Conservation (phyloP, 2,888 invertebrate species). For the Epirrhoe tristata region DNA sequence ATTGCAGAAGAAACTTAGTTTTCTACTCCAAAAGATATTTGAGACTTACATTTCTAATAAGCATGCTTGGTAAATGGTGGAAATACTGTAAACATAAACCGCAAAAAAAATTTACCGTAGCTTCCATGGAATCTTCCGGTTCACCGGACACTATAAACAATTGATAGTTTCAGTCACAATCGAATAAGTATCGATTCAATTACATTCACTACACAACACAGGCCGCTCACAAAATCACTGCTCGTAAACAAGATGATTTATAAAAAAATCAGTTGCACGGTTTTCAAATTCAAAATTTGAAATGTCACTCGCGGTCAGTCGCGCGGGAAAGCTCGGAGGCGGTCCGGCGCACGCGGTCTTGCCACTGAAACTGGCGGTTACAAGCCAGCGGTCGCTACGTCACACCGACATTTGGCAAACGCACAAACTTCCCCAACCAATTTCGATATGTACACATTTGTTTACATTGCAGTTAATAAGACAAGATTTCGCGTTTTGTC, state of each 20-base stretch:
- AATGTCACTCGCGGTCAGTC: slow-evolving; percentile 70
- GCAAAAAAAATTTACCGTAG: slow-evolving; percentile 56
- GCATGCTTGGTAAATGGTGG: background rate
- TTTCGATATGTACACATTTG: slow-evolving; percentile 55
- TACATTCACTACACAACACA: slow-evolving; percentile 53
- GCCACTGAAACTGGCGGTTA: slow-evolving; percentile 68
- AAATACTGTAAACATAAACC: background rate
- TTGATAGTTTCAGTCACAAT: slow-evolving; percentile 53
- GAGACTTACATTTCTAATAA: background rate
- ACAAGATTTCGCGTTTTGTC: slow-evolving; percentile 56
- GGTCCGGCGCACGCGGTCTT: slow-evolving; percentile 74
- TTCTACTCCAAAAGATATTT: background rate
- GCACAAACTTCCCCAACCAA: slow-evolving; percentile 53
- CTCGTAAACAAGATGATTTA: slow-evolving; percentile 39
- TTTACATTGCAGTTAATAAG: slow-evolving; percentile 54
- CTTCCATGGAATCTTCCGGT: slow-evolving; percentile 52
- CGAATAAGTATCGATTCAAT: slow-evolving; percentile 44
- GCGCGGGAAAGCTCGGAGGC: slow-evolving; percentile 68
- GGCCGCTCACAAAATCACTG: slow-evolving; percentile 49
- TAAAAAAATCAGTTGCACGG: slow-evolving; percentile 44
- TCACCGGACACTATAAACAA: slow-evolving; percentile 53
- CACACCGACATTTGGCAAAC: slow-evolving; percentile 61
- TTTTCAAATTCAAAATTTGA: slow-evolving; percentile 56
- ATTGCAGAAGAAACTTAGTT: background rate
- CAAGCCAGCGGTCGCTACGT: slow-evolving; percentile 56